phyloP scores from a whole-genome alignment of 2,888 invertebrate species.

The Phyto melanocephala region DNA sequence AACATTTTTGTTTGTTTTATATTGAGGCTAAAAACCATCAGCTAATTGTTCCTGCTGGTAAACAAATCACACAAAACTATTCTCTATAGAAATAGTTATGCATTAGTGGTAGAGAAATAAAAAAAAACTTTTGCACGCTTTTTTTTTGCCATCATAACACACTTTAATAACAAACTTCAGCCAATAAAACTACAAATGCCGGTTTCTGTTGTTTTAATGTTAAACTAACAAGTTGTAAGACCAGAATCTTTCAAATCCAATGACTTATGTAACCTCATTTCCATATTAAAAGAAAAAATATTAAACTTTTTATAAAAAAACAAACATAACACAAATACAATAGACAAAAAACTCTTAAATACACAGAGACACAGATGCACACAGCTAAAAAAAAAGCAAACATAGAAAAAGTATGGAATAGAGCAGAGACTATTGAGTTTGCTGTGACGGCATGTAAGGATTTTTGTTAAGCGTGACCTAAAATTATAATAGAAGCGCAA shows the following conservation, averaged over 20 bases:
- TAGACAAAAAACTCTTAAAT: not conserved
- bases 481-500: slow-evolving; percentile 11
- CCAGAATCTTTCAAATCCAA: slow-evolving; percentile 62
- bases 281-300: slow-evolving; percentile 53
- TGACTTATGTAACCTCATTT: slow-evolving; percentile 64
- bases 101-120: slow-evolving; percentile 16
- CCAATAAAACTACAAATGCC: slow-evolving; percentile 43
- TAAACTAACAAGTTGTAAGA: slow-evolving; percentile 57
- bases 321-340: not conserved
- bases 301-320: not conserved
- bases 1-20: not conserved
- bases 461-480: not conserved
- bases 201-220: slow-evolving; percentile 48
- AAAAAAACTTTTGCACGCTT: slow-evolving; percentile 38
- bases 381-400: not conserved
- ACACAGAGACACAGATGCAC: not conserved
- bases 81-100: slow-evolving; percentile 15
- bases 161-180: slow-evolving; percentile 18
- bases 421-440: slow-evolving; percentile 19
- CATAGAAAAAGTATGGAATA: slow-evolving; percentile 40
- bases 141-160: slow-evolving; percentile 29
- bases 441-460: not conserved
- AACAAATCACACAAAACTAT: not conserved
- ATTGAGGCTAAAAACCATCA: slow-evolving; percentile 11
- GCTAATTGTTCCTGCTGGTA: slow-evolving; percentile 49